These are phyloP conservation scores for Catagonus wagneri DNA, from an alignment of 2,113 vertebrate genomes.

Conservation along the genomic window DNA sequence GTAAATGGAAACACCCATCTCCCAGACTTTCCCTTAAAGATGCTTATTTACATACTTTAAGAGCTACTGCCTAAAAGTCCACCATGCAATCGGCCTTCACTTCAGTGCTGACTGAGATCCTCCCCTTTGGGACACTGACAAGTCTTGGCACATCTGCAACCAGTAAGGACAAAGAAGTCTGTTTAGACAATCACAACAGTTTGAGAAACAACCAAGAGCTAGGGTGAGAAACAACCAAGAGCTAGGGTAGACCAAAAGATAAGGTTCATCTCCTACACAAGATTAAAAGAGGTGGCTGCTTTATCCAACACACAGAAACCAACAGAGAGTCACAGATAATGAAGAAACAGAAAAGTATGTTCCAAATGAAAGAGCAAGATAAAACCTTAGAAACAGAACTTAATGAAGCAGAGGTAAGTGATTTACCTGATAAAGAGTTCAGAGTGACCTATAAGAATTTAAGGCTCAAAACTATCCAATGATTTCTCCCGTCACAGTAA, in stretches of 20 bases:
- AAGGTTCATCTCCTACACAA: background rate
- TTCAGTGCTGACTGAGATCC: background rate
- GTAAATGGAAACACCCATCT: background rate
- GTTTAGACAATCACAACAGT: background rate
- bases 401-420: background rate
- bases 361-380: background rate
- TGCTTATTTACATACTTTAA: background rate
- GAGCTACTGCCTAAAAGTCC: background rate
- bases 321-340: background rate
- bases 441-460: background rate
- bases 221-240: background rate
- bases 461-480: background rate
- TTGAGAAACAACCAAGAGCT: background rate
- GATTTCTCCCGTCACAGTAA: background rate
- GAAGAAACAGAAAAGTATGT: background rate
- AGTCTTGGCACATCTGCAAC: background rate
- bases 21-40: background rate
- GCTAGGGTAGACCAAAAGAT: background rate
- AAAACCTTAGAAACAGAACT: background rate
- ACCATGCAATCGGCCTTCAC: background rate
- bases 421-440: background rate
- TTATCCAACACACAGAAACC: background rate
- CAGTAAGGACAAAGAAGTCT: background rate
- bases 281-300: background rate
- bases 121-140: background rate